These are phyloP conservation scores for Cryptotis parvus DNA, from an alignment of 2,113 vertebrate genomes.

Conservation along the genomic window DNA sequence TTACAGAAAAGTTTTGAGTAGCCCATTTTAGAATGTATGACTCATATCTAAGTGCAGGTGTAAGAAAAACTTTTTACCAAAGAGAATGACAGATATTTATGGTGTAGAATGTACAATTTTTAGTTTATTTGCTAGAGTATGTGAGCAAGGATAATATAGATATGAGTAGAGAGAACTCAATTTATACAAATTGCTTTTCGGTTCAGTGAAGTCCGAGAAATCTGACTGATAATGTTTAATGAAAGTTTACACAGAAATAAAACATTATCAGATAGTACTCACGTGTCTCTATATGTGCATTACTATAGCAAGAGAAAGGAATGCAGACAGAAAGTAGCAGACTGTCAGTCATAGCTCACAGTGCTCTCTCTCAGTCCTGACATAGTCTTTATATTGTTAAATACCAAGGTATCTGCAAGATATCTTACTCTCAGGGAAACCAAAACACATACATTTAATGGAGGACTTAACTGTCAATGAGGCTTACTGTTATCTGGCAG, in stretches of 20 bases:
- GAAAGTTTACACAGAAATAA: background rate
- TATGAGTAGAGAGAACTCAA: background rate
- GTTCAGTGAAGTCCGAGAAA: background rate
- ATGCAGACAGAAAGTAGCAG: accelerated
- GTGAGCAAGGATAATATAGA: no score
- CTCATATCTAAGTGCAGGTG: background rate
- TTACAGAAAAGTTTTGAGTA: background rate
- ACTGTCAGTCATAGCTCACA: background rate
- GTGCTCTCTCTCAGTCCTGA: background rate
- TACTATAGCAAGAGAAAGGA: background rate
- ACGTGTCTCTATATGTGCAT: background rate
- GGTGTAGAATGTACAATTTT: background rate
- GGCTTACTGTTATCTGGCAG: background rate
- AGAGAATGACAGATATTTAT: background rate
- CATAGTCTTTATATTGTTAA: background rate
- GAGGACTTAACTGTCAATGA: background rate
- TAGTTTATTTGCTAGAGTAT: background rate
- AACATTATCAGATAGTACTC: background rate
- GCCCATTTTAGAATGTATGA: background rate
- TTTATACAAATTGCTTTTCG: background rate
- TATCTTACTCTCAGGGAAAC: background rate
- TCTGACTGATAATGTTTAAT: background rate
- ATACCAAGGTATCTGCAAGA: background rate
- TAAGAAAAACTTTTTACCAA: background rate
- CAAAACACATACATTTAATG: background rate